These are phyloP conservation scores for Zeugodacus cucurbitae DNA, from an alignment of 1,140 invertebrate genomes.

Conservation along the genomic window DNA sequence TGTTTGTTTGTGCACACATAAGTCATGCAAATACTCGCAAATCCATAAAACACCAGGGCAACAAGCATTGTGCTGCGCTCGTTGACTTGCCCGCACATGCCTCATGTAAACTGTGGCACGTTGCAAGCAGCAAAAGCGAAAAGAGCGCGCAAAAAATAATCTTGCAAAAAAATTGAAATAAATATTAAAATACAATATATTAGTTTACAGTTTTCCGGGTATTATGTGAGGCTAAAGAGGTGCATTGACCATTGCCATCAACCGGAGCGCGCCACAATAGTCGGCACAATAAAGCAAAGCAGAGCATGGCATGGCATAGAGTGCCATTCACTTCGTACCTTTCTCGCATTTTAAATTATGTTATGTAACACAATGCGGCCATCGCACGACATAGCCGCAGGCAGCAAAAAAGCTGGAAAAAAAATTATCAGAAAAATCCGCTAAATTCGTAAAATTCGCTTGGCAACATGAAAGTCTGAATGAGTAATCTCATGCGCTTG, in stretches of 20 bases:
- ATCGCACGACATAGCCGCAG: not conserved
- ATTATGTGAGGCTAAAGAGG: conserved; percentile 34
- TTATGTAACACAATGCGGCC: not conserved
- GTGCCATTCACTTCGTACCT: conserved; percentile 30
- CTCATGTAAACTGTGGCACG: not conserved
- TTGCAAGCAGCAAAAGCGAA: not conserved
- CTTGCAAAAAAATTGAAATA: not conserved
- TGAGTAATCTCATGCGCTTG: not conserved
- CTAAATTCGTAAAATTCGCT: not conserved
- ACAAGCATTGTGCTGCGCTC: not conserved
- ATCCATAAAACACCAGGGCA: not conserved
- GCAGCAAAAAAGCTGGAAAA: not conserved
- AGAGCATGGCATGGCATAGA: not conserved
- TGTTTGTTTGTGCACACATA: not conserved
- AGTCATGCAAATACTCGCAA: not conserved
- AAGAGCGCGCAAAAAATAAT: not conserved
- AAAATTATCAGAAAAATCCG: not conserved
- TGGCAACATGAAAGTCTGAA: not conserved
- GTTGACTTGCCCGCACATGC: not conserved
- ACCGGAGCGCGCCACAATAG: not conserved
- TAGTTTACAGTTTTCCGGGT: conserved; percentile 16
- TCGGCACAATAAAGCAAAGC: not conserved
- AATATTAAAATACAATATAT: conserved; percentile 36
- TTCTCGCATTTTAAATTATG: conserved; percentile 3
- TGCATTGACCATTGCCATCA: conserved; percentile 33